These are phyloP conservation scores for Tetragonula carbonaria DNA, from an alignment of 2,888 invertebrate genomes.

Conservation along the genomic window DNA sequence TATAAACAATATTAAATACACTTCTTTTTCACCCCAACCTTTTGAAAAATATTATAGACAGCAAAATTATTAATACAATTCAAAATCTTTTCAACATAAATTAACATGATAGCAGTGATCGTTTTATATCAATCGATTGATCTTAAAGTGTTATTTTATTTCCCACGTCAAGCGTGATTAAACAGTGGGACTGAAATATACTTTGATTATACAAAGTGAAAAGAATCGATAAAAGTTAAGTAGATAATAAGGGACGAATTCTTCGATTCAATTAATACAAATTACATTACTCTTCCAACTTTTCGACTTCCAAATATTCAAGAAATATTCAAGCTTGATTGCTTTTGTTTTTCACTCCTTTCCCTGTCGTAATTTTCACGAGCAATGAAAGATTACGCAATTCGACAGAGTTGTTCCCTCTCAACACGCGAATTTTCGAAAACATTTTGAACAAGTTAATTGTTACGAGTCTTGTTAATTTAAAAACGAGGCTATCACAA, in stretches of 20 bases:
- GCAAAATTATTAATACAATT: no score
- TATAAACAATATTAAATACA: no score
- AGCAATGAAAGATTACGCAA: background rate
- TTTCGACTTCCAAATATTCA: background rate
- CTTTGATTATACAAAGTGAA: background rate
- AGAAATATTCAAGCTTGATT: background rate
- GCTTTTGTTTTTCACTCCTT: background rate
- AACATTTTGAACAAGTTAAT: background rate
- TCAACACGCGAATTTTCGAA: background rate
- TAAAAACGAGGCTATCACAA: slow-evolving; percentile 1
- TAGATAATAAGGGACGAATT: background rate
- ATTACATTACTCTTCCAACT: background rate
- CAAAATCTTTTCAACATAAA: no score
- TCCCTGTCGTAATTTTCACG: background rate
- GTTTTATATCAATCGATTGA: no score
- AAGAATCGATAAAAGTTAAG: background rate
- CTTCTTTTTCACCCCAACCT: no score
- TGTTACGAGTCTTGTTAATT: background rate
- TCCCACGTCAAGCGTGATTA: no score
- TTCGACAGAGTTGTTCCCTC: background rate
- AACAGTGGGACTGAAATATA: no score
- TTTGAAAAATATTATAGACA: no score
- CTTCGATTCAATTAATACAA: background rate
- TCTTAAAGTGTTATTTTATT: no score
- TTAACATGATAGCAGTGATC: no score